Evolutionary conservation across 2,888 invertebrate species (phyloP), one percentile per base, ranked within the genome.

Genomic region (Agapetus fuscipes): DNA sequence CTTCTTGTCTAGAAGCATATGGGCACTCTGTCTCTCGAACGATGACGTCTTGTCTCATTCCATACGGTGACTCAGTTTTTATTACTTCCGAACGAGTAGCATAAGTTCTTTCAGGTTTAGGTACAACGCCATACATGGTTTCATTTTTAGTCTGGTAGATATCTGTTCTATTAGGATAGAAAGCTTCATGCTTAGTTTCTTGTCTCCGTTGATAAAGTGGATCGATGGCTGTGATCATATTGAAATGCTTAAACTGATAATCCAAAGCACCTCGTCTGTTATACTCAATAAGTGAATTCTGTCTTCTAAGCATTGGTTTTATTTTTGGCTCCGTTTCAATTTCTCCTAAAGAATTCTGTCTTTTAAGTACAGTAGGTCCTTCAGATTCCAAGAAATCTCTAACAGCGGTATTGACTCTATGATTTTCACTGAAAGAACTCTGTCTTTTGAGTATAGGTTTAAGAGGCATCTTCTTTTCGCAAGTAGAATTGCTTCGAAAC

Each of bases 151-250:
- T 66, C 66, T 69, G 68, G 65, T 68, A 68, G 50, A 63, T 9
- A 13, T 11, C 20, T 7, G 7, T 28, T 20, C 35, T 35, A 2
- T 34, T 61, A 33, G 69, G 69, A 48, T 64, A 64, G 54, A 69
- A 69, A 13, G 66, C 66, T 60, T 70, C 69, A 41, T 69, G 68
- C 54, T 65, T 66, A 39, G 56, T 58, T 56, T 68, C 67, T 46
- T 66, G 64, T 41, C 64, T 65, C 61, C 69, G 66, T 66, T 70
- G 70, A 66, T 70, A 71, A 52, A 70, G 65, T 30, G 70, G 70
- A 52, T 71, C 70, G 60, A 71, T 71, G 62, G 68, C 68, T 57
- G 70, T 70, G 51, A 71, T 70, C 64, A 71, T 61, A 54, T 71
- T 71, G 60, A 67, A 70, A 59, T 56, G 65, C 49, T 60, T 54